phyloP scores from a whole-genome alignment of 1,140 invertebrate genomes.

The Heliconius nattereri region DNA sequence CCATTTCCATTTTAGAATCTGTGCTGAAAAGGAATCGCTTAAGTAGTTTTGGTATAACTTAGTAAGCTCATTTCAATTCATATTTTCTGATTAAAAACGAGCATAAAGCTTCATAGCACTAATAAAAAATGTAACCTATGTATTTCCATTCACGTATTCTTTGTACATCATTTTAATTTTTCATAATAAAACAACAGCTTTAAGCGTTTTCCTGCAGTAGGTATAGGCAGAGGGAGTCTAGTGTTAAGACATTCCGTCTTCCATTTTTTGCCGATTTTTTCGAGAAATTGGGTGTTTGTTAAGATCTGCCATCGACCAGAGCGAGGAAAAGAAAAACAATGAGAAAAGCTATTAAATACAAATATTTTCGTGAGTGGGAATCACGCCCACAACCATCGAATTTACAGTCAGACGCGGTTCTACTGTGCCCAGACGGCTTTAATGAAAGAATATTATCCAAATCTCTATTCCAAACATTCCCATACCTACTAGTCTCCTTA shows the following conservation, averaged over 20 bases:
- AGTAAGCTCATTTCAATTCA: background rate
- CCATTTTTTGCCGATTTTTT: background rate
- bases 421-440: no score
- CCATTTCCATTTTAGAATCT: background rate
- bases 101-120: background rate
- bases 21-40: background rate
- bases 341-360: background rate
- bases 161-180: no score
- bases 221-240: background rate
- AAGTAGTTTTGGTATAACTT: background rate
- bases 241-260: background rate
- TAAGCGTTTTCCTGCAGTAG: no score
- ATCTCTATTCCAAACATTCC: background rate
- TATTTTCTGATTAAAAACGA: background rate
- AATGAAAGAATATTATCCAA: background rate
- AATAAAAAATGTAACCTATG: no score
- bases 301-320: background rate
- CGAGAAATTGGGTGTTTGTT: background rate
- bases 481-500: background rate
- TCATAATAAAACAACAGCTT: no score
- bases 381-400: rapidly evolving
- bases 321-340: background rate
- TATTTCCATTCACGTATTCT: no score
- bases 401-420: background rate
- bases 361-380: background rate